A percentile compares a stretch with the other conserved stretches of the same genome.
These are phyloP conservation scores for Drosophila anceps DNA, from an alignment of 2,888 invertebrate species.

Conservation along the genomic window DNA sequence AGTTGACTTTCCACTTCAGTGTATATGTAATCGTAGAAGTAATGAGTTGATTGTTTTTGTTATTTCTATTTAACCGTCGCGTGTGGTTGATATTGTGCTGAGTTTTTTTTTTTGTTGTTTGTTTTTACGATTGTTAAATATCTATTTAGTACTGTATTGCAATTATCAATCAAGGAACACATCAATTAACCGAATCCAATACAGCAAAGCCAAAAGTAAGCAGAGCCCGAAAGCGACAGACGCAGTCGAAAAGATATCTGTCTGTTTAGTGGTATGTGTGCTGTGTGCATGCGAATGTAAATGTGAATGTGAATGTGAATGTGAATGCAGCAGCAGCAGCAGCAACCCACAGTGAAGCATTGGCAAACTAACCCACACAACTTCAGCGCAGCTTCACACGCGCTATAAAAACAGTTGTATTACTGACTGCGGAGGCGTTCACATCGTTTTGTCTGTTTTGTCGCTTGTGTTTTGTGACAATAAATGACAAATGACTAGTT, in stretches of 20 bases:
- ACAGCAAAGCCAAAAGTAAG: constrained; percentile 49
- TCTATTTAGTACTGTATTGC: constrained; percentile 12
- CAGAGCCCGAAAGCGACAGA: constrained; percentile 32
- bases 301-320: constrained; percentile 19
- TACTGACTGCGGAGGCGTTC: constrained; percentile 18
- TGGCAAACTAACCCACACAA: constrained; percentile 42
- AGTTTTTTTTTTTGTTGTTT: constrained; percentile 31
- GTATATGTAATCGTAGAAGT: constrained; percentile 57
- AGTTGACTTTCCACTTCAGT: constrained; percentile 51
- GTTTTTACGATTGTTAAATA: constrained; percentile 15
- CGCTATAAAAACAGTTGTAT: constrained; percentile 22
- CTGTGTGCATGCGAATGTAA: background rate
- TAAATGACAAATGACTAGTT: constrained; percentile 29
- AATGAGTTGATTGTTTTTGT: constrained; percentile 62
- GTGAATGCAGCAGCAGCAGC: constrained; percentile 26
- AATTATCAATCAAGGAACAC: constrained; percentile 13
- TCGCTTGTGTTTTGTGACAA: constrained; percentile 24
- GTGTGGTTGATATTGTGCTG: constrained; percentile 43
- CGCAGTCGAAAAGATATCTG: constrained; percentile 34
- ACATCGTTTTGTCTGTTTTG: constrained; percentile 19
- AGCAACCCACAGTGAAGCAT: constrained; percentile 20
- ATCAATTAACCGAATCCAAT: constrained; percentile 22
- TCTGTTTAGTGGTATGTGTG: constrained; percentile 16
- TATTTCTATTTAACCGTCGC: constrained; percentile 36
- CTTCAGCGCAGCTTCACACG: constrained; percentile 38